Evolutionary conservation across 2,888 invertebrate genomes (phyloP), one percentile per base, ranked within the genome.

Genomic region (Aphodius sticticus): DNA sequence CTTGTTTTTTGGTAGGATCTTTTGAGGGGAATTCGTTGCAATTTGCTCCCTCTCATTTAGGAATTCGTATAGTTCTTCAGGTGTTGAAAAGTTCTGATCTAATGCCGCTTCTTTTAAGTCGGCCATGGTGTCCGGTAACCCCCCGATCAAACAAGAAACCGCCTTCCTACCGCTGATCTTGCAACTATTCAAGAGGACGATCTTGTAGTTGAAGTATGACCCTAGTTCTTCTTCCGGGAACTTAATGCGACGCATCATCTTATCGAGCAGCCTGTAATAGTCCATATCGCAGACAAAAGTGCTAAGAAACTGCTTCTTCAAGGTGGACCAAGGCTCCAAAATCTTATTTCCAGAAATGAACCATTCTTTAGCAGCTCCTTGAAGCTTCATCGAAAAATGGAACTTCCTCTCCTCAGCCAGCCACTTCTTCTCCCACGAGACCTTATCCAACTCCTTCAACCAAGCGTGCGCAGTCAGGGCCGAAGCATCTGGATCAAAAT

Each of bases 71-170:
- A 81, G 70, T 3, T 81, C 81, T 72, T 80, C 80, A 7, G 80
- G 72, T 16, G 81, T 77, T 75, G 74, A 76, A 76, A 80, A 81
- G 69, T 81, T 80, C 38, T 78, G 77, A 36, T 80, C 78, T 6
- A 78, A 81, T 37, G 81, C 81, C 6, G 53, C 77, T 15, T 37
- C 69, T 69, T 80, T 81, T 37, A 80, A n/a, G 12, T 72, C 72
- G 15, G 14, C 7, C 14, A 77, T 69, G 7, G 36, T 36, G 53
- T 81, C 78, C 26, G 74, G 72, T n/a, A 86, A 74, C n/a, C 85
- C 85, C 36, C 82, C 83, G 77, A 85, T 85, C 37, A 86, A 79
- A 74, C 85, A 85, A n/a, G 85, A 85, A 35, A 86, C 85, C 15
- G 85, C 85, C 74, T 83, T 83, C 35, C 83, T 77, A 16, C 84